Evolutionary conservation across 2,797 vertebrate species (phyloP).

Genomic region (Pangasius macronema): DNA sequence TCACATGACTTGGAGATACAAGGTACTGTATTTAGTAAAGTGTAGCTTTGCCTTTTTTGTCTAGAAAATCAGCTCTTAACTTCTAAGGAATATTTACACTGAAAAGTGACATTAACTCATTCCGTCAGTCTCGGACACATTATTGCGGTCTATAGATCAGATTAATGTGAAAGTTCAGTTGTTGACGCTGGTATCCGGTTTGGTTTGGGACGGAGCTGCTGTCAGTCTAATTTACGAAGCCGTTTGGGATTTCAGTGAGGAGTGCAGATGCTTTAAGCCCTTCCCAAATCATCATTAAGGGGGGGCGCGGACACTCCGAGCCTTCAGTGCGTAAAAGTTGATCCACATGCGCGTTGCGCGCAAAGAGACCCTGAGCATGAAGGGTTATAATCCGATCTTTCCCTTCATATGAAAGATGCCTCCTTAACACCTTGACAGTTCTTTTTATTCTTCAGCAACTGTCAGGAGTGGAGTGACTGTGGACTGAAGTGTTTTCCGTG

Average conservation of each 20-base stretch:
- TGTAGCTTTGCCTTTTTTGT: too few species aligned
- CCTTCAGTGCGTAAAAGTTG: slow-evolving; percentile 14
- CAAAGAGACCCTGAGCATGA: neutral
- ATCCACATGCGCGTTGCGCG: neutral
- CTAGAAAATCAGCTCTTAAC: too few species aligned
- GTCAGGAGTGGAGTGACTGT: neutral
- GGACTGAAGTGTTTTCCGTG: neutral
- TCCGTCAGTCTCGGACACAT: too few species aligned
- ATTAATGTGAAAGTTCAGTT: neutral
- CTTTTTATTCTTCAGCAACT: neutral
- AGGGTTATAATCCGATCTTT: neutral
- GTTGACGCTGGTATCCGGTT: neutral
- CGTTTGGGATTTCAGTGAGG: neutral
- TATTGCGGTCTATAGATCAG: too few species aligned
- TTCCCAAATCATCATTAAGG: neutral
- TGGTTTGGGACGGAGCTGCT: neutral
- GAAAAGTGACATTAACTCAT: too few species aligned
- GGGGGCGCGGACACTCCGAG: neutral
- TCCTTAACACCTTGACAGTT: neutral
- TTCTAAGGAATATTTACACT: too few species aligned
- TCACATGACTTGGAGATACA: neutral
- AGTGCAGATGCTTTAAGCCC: slow-evolving; percentile 15
- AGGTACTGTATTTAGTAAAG: too few species aligned
- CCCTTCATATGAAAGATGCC: neutral
- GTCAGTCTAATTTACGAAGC: neutral